Conservation (phyloP, 1,140 invertebrate genomes). For the Batillaria attramentaria region DNA sequence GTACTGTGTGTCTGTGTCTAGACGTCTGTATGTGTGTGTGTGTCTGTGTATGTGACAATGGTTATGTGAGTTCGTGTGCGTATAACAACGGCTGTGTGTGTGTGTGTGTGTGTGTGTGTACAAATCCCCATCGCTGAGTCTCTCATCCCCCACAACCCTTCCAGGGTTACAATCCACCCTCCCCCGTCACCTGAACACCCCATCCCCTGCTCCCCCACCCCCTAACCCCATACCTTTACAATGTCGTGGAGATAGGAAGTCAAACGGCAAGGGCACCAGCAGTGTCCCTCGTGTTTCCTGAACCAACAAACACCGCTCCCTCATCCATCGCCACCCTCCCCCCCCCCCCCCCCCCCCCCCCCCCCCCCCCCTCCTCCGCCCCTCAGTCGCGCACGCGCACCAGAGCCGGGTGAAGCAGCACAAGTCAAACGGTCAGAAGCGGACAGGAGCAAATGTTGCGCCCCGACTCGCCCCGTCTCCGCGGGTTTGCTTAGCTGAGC, state of each 20-base stretch:
- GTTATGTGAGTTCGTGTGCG: neutral
- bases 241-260: too few species aligned
- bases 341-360: neutral
- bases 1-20: neutral
- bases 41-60: neutral
- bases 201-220: neutral
- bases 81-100: neutral
- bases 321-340: neutral
- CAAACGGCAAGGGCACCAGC: too few species aligned
- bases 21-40: neutral
- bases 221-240: neutral
- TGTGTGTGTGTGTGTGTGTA: neutral
- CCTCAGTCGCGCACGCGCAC: neutral
- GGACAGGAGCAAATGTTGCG: slow-evolving; percentile 1
- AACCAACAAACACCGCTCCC: neutral
- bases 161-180: neutral
- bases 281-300: neutral
- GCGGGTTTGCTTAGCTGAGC: neutral
- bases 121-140: too few species aligned
- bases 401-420: neutral
- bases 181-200: neutral
- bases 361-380: neutral
- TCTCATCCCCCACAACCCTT: too few species aligned
- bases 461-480: neutral
- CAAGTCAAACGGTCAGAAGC: neutral